Evolutionary conservation across 2,888 invertebrate genomes (phyloP), one percentile per base, ranked within the genome.

Genomic region (Lycaena phlaeas): DNA sequence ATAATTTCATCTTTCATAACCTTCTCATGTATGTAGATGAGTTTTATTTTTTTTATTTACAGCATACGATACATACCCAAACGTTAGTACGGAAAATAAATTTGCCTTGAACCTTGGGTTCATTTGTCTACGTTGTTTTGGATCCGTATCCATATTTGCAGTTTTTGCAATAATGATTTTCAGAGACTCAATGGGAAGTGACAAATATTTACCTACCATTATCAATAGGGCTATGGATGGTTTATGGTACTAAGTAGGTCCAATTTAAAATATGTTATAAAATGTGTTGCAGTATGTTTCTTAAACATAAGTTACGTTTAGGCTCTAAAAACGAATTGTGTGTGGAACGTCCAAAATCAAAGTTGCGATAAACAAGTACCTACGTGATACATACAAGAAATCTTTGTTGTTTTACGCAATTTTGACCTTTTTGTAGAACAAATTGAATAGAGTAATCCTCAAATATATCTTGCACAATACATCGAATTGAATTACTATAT

Each of bases 61-160:
- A n/a, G n/a, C n/a, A n/a, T 14, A 18, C 18, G 4, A 4, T 42
- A 68, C 77, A 55, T 73, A 87, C 88, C 86, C 69, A 54, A 87
- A 87, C 31, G 87, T 87, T 36, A 88, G 57, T 42, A 70, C 58
- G 14, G 87, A 87, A 41, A 87, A 65, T 29, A 81, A 54, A 57
- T 87, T 87, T 1, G 87, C 86, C 45, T 66, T 73, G 50, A 70
- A 75, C 27, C 87, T 73, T 2, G 87, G 87, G 64, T 87, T 87
- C 44, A 64, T 52, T 46, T 57, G 50, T 40, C 82, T 64, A 40
- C 59, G 63, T 44, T 69, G 73, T 52, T 78, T 81, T 14, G 79
- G 76, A 18, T 74, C 73, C 2, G 82, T 84, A 46, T 84, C 77
- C 82, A 84, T 84, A 25, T 26, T 31, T 26, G 14, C 4, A n/a